Evolutionary conservation across 2,888 invertebrate species (phyloP).

Genomic region (Melinaea menophilus): DNA sequence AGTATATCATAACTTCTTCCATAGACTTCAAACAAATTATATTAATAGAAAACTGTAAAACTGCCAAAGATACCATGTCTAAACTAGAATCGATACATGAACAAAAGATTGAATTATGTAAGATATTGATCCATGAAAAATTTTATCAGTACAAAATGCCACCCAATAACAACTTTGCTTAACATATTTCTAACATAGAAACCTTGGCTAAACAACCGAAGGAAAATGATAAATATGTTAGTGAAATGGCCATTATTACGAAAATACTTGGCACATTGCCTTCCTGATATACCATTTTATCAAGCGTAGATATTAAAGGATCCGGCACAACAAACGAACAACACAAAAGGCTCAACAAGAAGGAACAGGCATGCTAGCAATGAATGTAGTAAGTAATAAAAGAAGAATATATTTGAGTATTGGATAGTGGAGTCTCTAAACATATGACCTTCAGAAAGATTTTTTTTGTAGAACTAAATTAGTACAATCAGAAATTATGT

Average conservation of each 20-base stretch:
- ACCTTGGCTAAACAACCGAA: slow-evolving; percentile 33
- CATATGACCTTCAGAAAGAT: slow-evolving; percentile 35
- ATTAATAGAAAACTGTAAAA: slow-evolving; percentile 33
- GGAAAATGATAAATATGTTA: slow-evolving; percentile 36
- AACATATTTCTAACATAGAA: slow-evolving; percentile 36
- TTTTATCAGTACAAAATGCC: slow-evolving; percentile 33
- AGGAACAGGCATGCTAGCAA: too few species aligned
- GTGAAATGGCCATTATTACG: slow-evolving; percentile 37
- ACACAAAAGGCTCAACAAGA: neutral
- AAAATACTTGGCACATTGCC: slow-evolving; percentile 37
- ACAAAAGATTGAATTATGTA: slow-evolving; percentile 28
- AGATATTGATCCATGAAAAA: slow-evolving; percentile 33
- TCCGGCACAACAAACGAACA: slow-evolving; percentile 18
- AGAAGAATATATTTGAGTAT: too few species aligned
- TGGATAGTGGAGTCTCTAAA: neutral
- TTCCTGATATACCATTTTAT: slow-evolving; percentile 30
- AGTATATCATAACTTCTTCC: slow-evolving; percentile 25
- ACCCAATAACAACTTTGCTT: slow-evolving; percentile 31
- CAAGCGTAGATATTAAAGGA: slow-evolving; percentile 38
- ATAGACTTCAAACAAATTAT: slow-evolving; percentile 35
- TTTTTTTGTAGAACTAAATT: slow-evolving; percentile 26
- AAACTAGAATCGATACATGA: slow-evolving; percentile 33
- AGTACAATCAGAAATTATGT: slow-evolving; percentile 30
- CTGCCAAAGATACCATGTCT: slow-evolving; percentile 29
- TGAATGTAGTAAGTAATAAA: too few species aligned